Base-by-base conservation (phyloP, 2,888 invertebrate genomes). In the Rhingia rostrata region DNA sequence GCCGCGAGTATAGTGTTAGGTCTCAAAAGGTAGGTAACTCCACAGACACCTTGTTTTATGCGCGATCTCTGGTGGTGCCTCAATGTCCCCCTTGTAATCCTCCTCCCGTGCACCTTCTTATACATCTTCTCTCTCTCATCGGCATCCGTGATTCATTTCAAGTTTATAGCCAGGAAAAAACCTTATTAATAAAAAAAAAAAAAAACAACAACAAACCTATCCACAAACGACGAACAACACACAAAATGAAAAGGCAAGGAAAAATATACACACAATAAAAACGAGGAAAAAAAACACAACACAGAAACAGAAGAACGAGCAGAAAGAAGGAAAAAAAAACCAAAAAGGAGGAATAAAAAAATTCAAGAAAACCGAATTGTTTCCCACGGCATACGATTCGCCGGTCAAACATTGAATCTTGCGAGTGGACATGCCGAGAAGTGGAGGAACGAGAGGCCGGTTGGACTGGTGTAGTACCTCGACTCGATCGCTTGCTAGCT, bases 231-330 rank as follows among this genome's bases (percentile, higher is more conserved):
- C 73, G 69, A 70, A 69, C 72, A 81, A 74, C 84, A 75, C 95
- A 94, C 91, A 98, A 94, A 93, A 97, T 97, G 93, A 98, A 98
- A 90, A 97, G 95, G 92, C 97, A 97, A 89, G 82, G 82, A 82
- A 96, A 95, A 90, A 95, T 93, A 92, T 94, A 93, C 92, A 95
- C 96, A 97, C 97, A 95, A 86, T 86, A 78, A 83, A 79, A 85
- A 73, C 77, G n/a, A 86, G 53, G 77, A 63, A 54, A 56, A 87
- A 93, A 93, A 87, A 12, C 35, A 58, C 41, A 43, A 22, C 39
- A 58, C 39, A 58, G 88, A 91, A 90, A 90, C 86, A 88, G 77
- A 86, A 69, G 86, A 22, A 22, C 22, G 22, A 22, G 22, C 22
- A 22, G 22, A 22, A 22, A 22, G 22, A 87, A 78, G 79, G 73